Evolutionary conservation across 2,888 invertebrate species (phyloP), one percentile per base, ranked within the genome.

Genomic region (Pachycephus smyrnensis): DNA sequence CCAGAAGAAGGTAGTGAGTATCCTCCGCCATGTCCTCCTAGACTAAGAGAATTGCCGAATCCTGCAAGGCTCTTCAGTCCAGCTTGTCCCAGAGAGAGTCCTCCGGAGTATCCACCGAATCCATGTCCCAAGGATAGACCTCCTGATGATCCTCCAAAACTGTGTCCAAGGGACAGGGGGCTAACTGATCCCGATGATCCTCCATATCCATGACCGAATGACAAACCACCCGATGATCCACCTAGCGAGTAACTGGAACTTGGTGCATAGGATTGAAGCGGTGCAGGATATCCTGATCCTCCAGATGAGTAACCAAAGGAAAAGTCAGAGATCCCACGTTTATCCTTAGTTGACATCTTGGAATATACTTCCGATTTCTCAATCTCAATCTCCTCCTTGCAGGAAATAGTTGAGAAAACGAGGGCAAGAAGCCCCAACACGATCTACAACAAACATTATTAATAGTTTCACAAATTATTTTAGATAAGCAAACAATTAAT

Each of bases 281-380:
- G 79, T 1, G 81, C 80, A 55, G 77, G 76, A 36, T 82, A 83
- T 2, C 85, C 79, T 0, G 84, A 78, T 69, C 82, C 84, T 12
- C 85, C 86, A n/a, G 84, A 80, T 1, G 87, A 84, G 69, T 86
- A 86, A 71, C 85, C 83, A 11, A 83, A 75, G 85, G 81, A 75
- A 87, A 87, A 35, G 6, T 91, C 90, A 6, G 77, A 81, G 31
- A 87, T 81, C 2, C 91, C 91, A 23, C 91, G 88, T 81, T 91
- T 91, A 75, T 88, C 90, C 79, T 91, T 89, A 1, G 79, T 80
- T 30, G 73, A 37, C 11, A 37, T n/a, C 36, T 76, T 79, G 9
- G 76, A 40, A 2, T 73, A 33, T 12, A 35, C 73, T 33, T 76
- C 31, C 71, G 55, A 69, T 73, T 76, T 77, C 23, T 31, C 31